These are phyloP conservation scores for Diploptera punctata DNA, from an alignment of 2,888 invertebrate species.

Conservation along the genomic window DNA sequence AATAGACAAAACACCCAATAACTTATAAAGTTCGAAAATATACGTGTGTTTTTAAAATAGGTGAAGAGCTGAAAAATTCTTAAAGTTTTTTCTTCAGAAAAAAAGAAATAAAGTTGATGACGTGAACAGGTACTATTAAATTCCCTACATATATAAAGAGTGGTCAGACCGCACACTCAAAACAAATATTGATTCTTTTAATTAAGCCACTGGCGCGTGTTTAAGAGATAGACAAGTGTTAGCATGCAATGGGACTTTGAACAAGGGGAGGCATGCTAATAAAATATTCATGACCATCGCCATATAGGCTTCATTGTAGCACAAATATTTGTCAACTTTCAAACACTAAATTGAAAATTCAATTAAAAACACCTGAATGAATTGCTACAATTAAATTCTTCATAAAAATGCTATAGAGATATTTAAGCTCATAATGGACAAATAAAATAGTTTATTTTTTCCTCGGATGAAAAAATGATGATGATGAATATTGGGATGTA, in stretches of 20 bases:
- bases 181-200: constrained; percentile 31
- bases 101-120: too few relatives aligned
- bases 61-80: too few relatives aligned
- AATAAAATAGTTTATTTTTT: not conserved
- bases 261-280: not conserved
- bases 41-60: too few relatives aligned
- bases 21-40: too few relatives aligned
- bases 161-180: not conserved
- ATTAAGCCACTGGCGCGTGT: constrained; percentile 23
- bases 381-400: too few relatives aligned
- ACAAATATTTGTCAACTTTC: not conserved
- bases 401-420: too few relatives aligned
- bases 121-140: not conserved
- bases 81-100: too few relatives aligned
- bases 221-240: constrained; percentile 6
- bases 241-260: constrained; percentile 19
- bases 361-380: too few relatives aligned
- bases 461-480: constrained; percentile 59
- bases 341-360: too few relatives aligned
- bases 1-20: too few relatives aligned
- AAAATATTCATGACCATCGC: constrained; percentile 4
- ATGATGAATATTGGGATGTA: constrained; percentile 86
- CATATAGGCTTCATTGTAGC: not conserved
- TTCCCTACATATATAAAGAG: not conserved
- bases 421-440: too few relatives aligned